These are phyloP conservation scores for Sigmodon hispidus DNA, from an alignment of 2,113 vertebrate genomes.

Conservation along the genomic window DNA sequence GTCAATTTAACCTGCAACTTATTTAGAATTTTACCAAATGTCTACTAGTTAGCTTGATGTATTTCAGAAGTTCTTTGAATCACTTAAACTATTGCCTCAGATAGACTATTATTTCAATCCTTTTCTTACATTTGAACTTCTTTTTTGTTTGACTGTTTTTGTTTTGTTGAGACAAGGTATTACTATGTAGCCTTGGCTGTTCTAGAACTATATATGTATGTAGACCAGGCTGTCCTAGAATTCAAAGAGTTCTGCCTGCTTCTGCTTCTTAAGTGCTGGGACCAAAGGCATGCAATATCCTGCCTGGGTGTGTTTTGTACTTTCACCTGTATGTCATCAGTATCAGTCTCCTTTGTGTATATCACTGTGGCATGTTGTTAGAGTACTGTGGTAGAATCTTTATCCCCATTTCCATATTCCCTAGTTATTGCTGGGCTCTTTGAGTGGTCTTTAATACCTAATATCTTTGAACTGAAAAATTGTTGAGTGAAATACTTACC, in stretches of 20 bases:
- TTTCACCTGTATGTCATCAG: not conserved
- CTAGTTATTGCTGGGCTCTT: not conserved
- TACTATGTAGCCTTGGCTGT: not conserved
- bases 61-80: not conserved
- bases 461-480: constrained; percentile 32
- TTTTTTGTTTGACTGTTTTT: not conserved
- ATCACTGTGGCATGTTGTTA: not conserved
- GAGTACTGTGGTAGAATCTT: not conserved
- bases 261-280: not conserved
- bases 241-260: not conserved
- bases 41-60: not conserved
- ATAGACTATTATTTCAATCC: not conserved
- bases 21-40: constrained; percentile 48
- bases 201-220: not conserved
- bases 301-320: not conserved
- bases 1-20: not conserved
- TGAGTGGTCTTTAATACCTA: not conserved
- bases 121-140: not conserved
- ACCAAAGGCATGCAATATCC: not conserved
- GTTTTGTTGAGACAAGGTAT: not conserved
- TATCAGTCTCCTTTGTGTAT: not conserved
- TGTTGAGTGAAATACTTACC: not conserved
- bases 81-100: not conserved
- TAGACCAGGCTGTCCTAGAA: not conserved
- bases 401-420: not conserved